phyloP scores from a whole-genome alignment of 1,140 invertebrate species.

The Drosophila fuyamai region DNA sequence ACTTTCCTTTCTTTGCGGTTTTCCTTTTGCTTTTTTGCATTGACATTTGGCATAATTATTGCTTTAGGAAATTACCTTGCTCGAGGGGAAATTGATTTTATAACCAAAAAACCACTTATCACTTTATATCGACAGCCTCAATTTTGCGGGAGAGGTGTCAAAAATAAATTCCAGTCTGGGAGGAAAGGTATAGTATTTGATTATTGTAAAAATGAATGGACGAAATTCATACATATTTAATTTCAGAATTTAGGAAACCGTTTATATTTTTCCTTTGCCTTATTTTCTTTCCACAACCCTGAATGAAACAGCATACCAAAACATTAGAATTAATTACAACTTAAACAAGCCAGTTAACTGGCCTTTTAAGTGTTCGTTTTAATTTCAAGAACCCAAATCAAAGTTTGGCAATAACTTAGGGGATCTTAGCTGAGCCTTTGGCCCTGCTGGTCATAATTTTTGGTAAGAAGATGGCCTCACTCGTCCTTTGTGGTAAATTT shows the following conservation, averaged over 20 bases:
- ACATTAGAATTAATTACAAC: no score
- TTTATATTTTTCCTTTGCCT: no score
- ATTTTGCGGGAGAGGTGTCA: no score
- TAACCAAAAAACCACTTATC: conserved; percentile 52
- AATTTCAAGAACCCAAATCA: conserved; percentile 12
- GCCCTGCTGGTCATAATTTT: conserved; percentile 25
- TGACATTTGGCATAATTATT: conserved; percentile 84
- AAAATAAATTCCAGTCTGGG: no score
- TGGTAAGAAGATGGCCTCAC: conserved; percentile 14
- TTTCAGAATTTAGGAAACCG: no score
- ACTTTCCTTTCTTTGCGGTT: conserved; percentile 19
- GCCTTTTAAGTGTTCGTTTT: neutral
- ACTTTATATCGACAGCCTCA: neutral
- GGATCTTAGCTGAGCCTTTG: conserved; percentile 8
- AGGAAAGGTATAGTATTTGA: no score
- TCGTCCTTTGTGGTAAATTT: conserved; percentile 71
- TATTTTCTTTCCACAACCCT: no score
- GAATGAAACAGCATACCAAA: no score
- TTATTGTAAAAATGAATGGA: no score
- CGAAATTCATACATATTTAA: no score
- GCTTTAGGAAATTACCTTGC: conserved; percentile 83
- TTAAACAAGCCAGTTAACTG: neutral
- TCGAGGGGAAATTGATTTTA: conserved; percentile 80
- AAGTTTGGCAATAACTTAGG: conserved; percentile 14
- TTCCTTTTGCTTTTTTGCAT: conserved; percentile 27